These are phyloP conservation scores for Tethea ocularis DNA, from an alignment of 2,888 invertebrate species.

Conservation along the genomic window DNA sequence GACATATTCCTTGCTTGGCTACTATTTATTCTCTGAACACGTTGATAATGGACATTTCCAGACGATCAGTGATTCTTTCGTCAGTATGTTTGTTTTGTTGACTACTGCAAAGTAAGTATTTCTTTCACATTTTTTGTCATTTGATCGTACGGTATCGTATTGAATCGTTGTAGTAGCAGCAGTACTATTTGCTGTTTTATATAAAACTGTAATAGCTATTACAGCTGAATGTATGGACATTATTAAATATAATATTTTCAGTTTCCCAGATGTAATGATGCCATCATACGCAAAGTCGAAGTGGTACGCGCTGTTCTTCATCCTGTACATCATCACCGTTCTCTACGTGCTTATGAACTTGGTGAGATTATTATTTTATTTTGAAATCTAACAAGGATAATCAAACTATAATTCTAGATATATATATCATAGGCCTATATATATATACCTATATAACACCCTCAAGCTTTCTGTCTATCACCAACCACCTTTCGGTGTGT, in stretches of 20 bases:
- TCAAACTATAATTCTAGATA: too few relatives aligned
- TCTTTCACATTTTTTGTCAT: background rate
- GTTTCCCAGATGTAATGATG: constrained; percentile 97
- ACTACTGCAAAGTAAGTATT: constrained; percentile 94
- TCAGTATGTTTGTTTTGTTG: constrained; percentile 94
- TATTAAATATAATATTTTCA: constrained; percentile 48
- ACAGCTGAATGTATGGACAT: too few relatives aligned
- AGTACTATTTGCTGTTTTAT: too few relatives aligned
- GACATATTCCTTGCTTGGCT: constrained; percentile 92
- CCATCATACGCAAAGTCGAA: constrained; percentile 91
- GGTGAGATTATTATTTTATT: constrained; percentile 74
- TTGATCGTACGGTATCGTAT: background rate
- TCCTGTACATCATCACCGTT: constrained; percentile 92
- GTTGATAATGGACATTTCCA: constrained; percentile 89
- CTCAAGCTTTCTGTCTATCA: too few relatives aligned
- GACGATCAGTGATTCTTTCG: constrained; percentile 91
- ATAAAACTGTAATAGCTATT: too few relatives aligned
- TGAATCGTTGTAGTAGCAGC: background rate
- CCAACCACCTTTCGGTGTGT: too few relatives aligned
- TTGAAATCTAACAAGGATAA: too few relatives aligned
- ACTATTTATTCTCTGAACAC: constrained; percentile 90
- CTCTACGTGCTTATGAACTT: constrained; percentile 95
- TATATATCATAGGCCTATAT: too few relatives aligned
- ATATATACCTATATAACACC: too few relatives aligned
- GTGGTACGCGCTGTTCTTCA: constrained; percentile 94